Base-by-base conservation (phyloP, 2,113 vertebrate species). In the Anolis carolinensis region DNA sequence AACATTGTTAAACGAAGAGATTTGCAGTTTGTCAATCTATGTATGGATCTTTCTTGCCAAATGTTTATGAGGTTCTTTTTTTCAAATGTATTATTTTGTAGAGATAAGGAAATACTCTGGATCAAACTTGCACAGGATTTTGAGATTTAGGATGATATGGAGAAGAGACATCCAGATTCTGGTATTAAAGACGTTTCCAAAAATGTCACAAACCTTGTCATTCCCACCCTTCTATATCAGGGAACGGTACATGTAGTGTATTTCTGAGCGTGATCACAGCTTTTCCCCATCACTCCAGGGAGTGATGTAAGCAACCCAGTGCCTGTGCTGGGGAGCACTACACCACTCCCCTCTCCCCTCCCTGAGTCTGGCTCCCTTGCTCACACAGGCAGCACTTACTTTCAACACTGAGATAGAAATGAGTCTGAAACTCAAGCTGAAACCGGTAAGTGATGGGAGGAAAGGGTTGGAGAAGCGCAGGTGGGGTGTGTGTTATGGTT, bases 341-440 rank as follows among this genome's bases (percentile, higher is more conserved):
- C 65, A 85, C 50, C 30, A 75, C 44, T 70, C 78, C 71, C 73
- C 30, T 82, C 59, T 68, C 81, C 72, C 75, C 52, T 1, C 1
- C 13, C 63, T 0, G 4, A 50, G 67, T 68, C 2, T 84, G 2
- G 0, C 84, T 87, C 73, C 72, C 87, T 82, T 30, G 50, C 63
- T 20, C 0, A 82, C 83, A 77, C 79, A 75, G 59, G 83, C 76
- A 76, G 80, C 71, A 65, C 92, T 90, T 75, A 85, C 90, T 83
- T 65, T 92, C 87, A 83, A 77, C 89, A 87, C 83, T 75, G 87
- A 80, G 88, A 94, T 36, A 23, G 82, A 94, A 78, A 97, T 96
- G 97, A 97, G 96, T 94, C 91, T 97, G 92, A 89, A 86, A 91
- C 92, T 95, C 81, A 94, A 92, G 95, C 96, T 97, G 67, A 96